These are phyloP conservation scores for Phallusia fumigata DNA, from an alignment of 23 tunicate genomes.

Conservation along the genomic window DNA sequence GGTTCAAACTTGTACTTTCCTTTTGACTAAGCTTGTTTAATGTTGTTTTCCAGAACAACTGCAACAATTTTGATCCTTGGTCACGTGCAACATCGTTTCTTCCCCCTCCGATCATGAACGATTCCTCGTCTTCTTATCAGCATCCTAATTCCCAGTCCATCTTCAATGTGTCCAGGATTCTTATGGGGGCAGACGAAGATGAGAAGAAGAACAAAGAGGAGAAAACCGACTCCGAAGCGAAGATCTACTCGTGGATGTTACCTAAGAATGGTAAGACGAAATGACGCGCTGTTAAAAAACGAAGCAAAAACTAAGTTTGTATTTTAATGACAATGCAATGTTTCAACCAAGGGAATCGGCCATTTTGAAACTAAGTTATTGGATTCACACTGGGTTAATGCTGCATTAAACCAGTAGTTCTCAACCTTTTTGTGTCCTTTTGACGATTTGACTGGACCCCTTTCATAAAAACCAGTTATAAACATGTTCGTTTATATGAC, in stretches of 20 bases:
- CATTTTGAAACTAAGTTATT: no score
- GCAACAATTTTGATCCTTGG: conserved; percentile 6
- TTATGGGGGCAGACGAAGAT: not conserved
- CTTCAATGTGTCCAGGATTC: not conserved
- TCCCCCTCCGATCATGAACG: not conserved
- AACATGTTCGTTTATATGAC: no score
- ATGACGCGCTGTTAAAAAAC: not conserved
- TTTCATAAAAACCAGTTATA: no score
- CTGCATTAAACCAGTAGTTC: no score
- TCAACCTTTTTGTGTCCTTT: no score
- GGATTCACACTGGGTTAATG: no score
- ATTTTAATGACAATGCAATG: no score
- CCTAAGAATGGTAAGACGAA: not conserved
- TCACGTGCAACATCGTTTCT: not conserved
- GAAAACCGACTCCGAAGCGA: not conserved
- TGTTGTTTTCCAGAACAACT: not conserved
- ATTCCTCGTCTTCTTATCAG: not conserved
- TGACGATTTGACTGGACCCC: no score
- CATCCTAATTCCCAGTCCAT: not conserved
- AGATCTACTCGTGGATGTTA: not conserved
- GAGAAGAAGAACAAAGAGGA: not conserved
- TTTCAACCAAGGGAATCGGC: no score
- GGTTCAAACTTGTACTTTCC: no score
- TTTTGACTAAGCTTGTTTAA: no score
- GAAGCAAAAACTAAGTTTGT: no score